Base-by-base conservation (phyloP, 2,888 invertebrate species). In the Auanema freiburgensis region DNA sequence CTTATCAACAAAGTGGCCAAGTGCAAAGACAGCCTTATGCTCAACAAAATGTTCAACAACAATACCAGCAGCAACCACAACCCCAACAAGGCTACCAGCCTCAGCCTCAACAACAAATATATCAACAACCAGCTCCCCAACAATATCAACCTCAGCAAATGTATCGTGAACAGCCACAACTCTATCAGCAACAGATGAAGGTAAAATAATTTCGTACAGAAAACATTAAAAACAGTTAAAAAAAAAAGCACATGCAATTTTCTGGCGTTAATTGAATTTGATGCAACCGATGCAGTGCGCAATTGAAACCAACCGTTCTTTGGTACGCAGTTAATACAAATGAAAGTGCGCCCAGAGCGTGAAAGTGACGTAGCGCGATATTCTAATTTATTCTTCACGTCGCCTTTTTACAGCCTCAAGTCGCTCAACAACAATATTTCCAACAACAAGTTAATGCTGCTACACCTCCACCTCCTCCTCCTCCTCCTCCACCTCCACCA, bases 41-140 rank as follows among this genome's bases (percentile, higher is more conserved):
- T 1, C 18, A 41, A 16, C 14, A 52, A 11, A 21, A 33, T 10
- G 49, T 68, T 62, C 58, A 74, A 62, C 64, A 59, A 63, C 68
- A 23, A 61, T 71, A 49, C 71, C 74, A 65, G 64, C 72, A 46
- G 2, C 46, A 44, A 11, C 3, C 4, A 23, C n/a, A 2, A 23
- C 46, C 46, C 12, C 46, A 43, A 42, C 57, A 57, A 40, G 23
- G 18, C 24, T 57, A 46, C 21, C 33, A n/a, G 11, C 44, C 11
- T 21, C 46, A 44, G 25, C 46, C 44, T 18, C 44, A 21, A 23
- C 57, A 43, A 21, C 57, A 23, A 1, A 42, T 57, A 6, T 57
- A 57, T n/a, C 46, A 40, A 25, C 57, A 57, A 25, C 50, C 57
- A 25, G 33, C 49, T 49, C 49, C 25, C 1, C 10, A 33, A 4